These are phyloP conservation scores for Cottus gobio DNA, from an alignment of 2,113 vertebrate genomes.

Conservation along the genomic window DNA sequence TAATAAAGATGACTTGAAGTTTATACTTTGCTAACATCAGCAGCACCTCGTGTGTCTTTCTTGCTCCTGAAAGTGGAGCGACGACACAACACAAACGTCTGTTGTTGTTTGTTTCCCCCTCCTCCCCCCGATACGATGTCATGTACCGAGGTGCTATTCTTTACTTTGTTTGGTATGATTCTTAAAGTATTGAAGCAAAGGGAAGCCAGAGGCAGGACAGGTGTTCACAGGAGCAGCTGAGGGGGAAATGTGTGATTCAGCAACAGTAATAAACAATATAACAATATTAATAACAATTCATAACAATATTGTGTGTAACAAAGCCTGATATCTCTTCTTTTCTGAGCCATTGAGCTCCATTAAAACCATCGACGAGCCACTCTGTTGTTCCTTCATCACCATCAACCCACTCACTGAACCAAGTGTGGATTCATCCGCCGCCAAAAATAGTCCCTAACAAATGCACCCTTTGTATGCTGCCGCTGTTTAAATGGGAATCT, in stretches of 20 bases:
- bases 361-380: not conserved
- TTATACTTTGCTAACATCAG: slow-evolving; percentile 9
- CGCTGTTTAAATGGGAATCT: not conserved
- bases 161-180: not conserved
- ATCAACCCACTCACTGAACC: not conserved
- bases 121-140: not conserved
- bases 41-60: slow-evolving; percentile 31
- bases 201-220: too few species aligned
- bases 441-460: not conserved
- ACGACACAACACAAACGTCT: not conserved
- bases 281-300: too few species aligned
- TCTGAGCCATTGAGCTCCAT: not conserved
- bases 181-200: not conserved
- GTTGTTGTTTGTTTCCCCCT: not conserved
- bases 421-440: not conserved
- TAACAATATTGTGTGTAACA: not conserved
- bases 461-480: not conserved
- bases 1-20: slow-evolving; percentile 54
- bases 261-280: slow-evolving; percentile 1
- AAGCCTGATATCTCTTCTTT: not conserved
- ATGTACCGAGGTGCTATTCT: not conserved
- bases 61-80: slow-evolving; percentile 3
- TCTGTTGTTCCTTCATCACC: not conserved
- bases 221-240: not conserved
- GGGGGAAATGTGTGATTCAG: not conserved